Evolutionary conservation across 2,888 invertebrate species (phyloP).

Genomic region (Andricus curvator): DNA sequence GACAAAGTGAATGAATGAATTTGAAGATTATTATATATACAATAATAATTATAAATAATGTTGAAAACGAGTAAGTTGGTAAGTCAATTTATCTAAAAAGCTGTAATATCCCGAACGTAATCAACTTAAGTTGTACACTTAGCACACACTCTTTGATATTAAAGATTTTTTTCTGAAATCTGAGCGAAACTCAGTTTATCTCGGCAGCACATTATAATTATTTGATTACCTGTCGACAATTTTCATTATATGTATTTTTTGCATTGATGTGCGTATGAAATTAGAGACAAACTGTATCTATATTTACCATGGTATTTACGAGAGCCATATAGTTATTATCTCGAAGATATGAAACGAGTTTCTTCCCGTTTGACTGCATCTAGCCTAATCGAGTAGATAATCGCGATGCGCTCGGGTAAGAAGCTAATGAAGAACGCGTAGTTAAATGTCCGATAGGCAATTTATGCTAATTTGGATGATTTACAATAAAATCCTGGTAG

Average conservation of each 20-base stretch:
- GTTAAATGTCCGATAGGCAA: slow-evolving; percentile 51
- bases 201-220: not conserved
- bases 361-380: slow-evolving; percentile 53
- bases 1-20: no score
- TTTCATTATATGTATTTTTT: slow-evolving; percentile 47
- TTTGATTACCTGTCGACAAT: slow-evolving; percentile 50
- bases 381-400: slow-evolving; percentile 61
- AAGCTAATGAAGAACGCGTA: slow-evolving; percentile 58
- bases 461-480: slow-evolving; percentile 56
- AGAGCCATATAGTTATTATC: slow-evolving; percentile 57
- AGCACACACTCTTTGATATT: not conserved
- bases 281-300: slow-evolving; percentile 21
- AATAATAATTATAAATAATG: no score
- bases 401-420: slow-evolving; percentile 58
- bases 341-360: slow-evolving; percentile 57
- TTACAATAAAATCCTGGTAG: slow-evolving; percentile 22
- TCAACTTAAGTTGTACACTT: not conserved
- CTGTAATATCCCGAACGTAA: no score
- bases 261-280: slow-evolving; percentile 44
- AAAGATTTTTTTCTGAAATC: not conserved
- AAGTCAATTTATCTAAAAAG: no score
- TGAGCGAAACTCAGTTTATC: slow-evolving; percentile 8
- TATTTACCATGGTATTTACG: slow-evolving; percentile 54
- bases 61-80: no score
- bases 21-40: no score